phyloP scores from a whole-genome alignment of 2,113 vertebrate species.

The Numenius arquata region DNA sequence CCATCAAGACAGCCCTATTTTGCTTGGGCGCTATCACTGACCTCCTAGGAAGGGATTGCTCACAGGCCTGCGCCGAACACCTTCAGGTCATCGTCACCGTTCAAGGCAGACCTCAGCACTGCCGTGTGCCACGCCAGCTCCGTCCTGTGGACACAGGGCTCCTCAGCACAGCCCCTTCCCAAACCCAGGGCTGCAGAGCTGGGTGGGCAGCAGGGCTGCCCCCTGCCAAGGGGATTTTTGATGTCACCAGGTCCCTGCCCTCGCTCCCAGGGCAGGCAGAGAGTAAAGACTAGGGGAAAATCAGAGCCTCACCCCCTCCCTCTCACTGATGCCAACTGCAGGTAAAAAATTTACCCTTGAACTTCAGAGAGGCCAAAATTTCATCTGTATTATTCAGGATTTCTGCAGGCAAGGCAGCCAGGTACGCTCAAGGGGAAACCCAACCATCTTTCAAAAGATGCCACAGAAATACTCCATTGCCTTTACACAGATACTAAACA shows the following conservation, averaged over 20 bases:
- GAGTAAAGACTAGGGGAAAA: background rate
- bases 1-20: background rate
- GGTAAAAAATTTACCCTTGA: background rate
- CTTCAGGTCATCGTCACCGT: background rate
- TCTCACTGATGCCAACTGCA: background rate
- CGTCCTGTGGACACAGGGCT: rapidly evolving
- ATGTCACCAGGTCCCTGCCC: background rate
- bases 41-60: background rate
- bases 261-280: background rate
- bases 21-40: rapidly evolving
- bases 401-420: background rate
- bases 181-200: rapidly evolving
- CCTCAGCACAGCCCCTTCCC: background rate
- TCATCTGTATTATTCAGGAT: background rate
- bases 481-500: background rate
- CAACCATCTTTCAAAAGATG: background rate
- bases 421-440: background rate
- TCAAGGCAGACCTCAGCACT: background rate
- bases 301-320: background rate
- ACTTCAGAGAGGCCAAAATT: background rate
- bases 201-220: background rate
- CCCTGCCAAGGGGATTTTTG: background rate
- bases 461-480: background rate
- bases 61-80: background rate
- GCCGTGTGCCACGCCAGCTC: rapidly evolving